phyloP scores from a whole-genome alignment of 2,113 vertebrate species.

The Sula dactylatra region DNA sequence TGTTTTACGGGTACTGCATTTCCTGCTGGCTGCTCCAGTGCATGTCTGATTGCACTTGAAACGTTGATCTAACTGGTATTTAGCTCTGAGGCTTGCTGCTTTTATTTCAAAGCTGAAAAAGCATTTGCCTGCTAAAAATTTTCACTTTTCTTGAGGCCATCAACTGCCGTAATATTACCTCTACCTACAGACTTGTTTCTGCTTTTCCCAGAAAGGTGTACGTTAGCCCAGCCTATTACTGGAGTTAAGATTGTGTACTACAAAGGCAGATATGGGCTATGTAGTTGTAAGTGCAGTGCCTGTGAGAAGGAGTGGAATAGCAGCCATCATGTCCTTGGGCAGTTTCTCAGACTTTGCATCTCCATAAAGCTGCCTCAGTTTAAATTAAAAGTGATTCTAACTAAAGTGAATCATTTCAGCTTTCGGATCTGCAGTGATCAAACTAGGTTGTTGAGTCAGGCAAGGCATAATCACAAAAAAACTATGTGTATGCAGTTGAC shows the following conservation, averaged over 20 bases:
- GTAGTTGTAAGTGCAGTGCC: neutral
- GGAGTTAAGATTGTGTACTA: rapidly evolving
- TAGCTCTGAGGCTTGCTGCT: neutral
- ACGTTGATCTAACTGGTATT: rapidly evolving
- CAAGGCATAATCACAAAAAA: neutral
- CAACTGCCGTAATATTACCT: neutral
- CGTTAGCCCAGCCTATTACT: rapidly evolving
- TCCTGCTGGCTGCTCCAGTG: neutral
- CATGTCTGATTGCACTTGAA: rapidly evolving
- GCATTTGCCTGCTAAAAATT: neutral
- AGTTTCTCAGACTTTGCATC: neutral
- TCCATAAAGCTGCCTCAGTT: neutral
- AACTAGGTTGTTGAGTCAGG: neutral
- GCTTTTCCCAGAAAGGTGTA: neutral
- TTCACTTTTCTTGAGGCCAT: neutral
- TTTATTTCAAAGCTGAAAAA: neutral
- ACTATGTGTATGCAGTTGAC: neutral
- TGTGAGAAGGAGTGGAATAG: neutral
- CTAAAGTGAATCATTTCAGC: neutral
- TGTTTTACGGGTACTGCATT: rapidly evolving
- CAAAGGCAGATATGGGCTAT: neutral
- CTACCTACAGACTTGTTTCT: neutral
- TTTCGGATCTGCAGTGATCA: neutral
- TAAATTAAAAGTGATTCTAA: neutral
- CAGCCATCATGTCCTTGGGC: neutral